These are phyloP conservation scores for Enteromius fasciolatus DNA, from an alignment of 2,797 vertebrate genomes.

Conservation along the genomic window DNA sequence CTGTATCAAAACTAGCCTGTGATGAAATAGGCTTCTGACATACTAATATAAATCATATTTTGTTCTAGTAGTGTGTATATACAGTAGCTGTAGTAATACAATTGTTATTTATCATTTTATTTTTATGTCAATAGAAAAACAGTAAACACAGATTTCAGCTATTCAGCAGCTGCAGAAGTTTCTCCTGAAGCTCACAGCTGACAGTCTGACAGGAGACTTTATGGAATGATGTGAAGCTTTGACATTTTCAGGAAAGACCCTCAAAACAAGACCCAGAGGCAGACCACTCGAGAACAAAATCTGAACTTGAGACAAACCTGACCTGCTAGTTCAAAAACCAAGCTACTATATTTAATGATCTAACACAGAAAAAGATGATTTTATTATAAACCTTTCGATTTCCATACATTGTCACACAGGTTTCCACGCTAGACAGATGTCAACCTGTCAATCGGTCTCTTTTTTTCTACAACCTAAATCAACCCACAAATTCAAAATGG, in stretches of 20 bases:
- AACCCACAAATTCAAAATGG: neutral
- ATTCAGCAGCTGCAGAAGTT: neutral
- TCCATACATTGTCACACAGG: neutral
- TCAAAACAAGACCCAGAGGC: neutral
- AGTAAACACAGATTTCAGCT: neutral
- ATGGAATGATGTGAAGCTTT: neutral
- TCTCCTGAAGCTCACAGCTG: neutral
- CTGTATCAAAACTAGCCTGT: neutral
- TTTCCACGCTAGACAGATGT: neutral
- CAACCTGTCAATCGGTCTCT: neutral
- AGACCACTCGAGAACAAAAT: neutral
- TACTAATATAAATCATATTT: neutral
- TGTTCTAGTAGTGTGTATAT: neutral
- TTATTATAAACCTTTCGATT: neutral
- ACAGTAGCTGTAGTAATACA: neutral
- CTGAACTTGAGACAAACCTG: neutral
- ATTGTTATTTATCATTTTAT: neutral
- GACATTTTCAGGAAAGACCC: neutral
- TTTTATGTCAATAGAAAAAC: neutral
- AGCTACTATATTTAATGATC: neutral
- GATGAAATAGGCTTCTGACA: neutral
- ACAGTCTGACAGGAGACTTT: neutral
- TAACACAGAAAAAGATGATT: neutral
- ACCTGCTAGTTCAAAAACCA: neutral
- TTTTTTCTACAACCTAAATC: neutral